Conservation (phyloP, 2,113 vertebrate species). For the Procavia capensis region DNA sequence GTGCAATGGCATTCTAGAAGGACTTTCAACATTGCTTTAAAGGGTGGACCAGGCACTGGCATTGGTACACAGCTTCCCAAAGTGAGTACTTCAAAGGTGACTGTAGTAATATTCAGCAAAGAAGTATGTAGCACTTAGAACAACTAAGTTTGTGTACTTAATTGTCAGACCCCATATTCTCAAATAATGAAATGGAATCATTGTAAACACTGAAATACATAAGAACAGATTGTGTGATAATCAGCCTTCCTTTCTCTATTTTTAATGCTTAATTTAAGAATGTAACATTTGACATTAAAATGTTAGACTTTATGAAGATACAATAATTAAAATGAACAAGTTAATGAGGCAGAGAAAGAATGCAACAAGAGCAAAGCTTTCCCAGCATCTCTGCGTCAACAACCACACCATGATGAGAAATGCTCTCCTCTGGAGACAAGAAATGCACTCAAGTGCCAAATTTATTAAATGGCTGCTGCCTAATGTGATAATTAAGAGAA, state of each 20-base stretch:
- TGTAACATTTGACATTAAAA: constrained; percentile 24
- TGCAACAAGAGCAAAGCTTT: constrained; percentile 21
- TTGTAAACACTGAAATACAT: not conserved
- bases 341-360: constrained; percentile 52
- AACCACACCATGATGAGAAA: not conserved
- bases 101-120: no score
- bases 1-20: no score
- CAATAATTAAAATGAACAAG: constrained; percentile 51
- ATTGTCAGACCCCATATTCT: no score
- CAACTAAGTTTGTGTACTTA: no score
- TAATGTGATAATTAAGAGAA: constrained; percentile 23
- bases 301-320: constrained; percentile 53
- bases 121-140: no score
- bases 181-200: not conserved
- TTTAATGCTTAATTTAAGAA: constrained; percentile 54
- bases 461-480: not conserved
- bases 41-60: no score
- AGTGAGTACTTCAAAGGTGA: no score
- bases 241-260: not conserved
- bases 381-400: not conserved
- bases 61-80: no score
- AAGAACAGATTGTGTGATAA: not conserved
- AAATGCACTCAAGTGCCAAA: not conserved
- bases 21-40: no score
- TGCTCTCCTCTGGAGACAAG: not conserved